phyloP scores from a whole-genome alignment of 2,797 vertebrate genomes.

The Pseudocheirus occidentalis region DNA sequence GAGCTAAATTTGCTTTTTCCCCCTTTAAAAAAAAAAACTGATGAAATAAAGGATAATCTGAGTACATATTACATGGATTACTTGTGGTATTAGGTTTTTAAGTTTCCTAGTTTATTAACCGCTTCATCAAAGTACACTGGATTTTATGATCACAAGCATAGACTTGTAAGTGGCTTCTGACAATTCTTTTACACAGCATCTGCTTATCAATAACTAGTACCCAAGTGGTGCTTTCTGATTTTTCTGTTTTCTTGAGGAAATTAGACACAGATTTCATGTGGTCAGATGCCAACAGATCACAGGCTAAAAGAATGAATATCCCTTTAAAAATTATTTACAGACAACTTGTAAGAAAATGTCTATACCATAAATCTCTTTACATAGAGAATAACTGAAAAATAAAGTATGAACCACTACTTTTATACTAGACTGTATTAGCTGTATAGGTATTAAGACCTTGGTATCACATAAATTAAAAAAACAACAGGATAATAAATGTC shows the following conservation, averaged over 20 bases:
- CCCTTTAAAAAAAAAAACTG: not conserved
- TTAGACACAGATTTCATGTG: not conserved
- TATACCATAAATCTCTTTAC: not conserved
- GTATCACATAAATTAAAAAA: not conserved
- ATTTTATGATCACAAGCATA: constrained; percentile 36
- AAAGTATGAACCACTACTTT: not conserved
- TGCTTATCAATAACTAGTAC: not conserved
- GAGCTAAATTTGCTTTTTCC: not conserved
- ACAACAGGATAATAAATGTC: not conserved
- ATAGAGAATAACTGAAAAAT: not conserved
- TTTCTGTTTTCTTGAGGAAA: not conserved
- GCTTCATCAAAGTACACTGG: constrained; percentile 23
- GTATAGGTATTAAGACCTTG: not conserved
- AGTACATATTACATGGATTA: constrained; percentile 15
- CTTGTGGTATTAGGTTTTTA: constrained; percentile 32
- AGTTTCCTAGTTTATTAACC: constrained; percentile 47
- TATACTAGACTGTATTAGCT: not conserved
- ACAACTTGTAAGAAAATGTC: not conserved
- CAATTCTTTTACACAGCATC: not conserved
- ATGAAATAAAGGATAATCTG: constrained; percentile 2
- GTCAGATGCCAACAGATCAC: not conserved
- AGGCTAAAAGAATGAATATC: not conserved
- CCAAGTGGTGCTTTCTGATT: not conserved
- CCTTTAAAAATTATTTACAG: not conserved
- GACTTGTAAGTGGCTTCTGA: constrained; percentile 4